Conservation (phyloP, 2,113 vertebrate species). For the Girardinichthys multiradiatus region DNA sequence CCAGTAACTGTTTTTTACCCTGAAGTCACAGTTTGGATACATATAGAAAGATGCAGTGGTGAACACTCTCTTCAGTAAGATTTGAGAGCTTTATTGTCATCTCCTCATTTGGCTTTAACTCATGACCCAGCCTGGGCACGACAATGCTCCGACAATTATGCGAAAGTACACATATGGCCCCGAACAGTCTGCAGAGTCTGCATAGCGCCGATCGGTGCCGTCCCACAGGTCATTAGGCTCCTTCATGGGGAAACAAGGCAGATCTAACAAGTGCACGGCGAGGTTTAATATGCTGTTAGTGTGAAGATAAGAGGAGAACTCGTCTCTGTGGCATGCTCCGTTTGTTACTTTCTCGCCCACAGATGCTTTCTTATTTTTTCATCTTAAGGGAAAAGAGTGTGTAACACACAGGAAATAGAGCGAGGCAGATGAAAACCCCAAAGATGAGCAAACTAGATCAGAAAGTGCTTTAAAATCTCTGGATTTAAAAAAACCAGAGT, state of each 20-base stretch:
- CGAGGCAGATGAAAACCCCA: conserved; percentile 43
- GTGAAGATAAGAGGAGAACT: conserved; percentile 37
- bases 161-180: conserved; percentile 50
- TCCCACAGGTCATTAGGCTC: conserved; percentile 67
- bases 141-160: conserved; percentile 56
- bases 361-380: conserved; percentile 15
- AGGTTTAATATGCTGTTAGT: conserved; percentile 57
- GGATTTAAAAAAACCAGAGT: conserved; percentile 10
- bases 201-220: conserved; percentile 34
- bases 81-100: conserved; percentile 34
- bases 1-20: neutral
- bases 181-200: conserved; percentile 51
- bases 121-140: conserved; percentile 26
- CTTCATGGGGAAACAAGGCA: conserved; percentile 53
- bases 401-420: conserved; percentile 59
- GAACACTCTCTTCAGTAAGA: conserved; percentile 29
- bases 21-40: neutral
- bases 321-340: conserved; percentile 30
- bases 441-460: conserved; percentile 53
- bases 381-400: conserved; percentile 20
- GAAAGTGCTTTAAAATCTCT: conserved; percentile 8
- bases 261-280: conserved; percentile 47
- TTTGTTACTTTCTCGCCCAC: conserved; percentile 32
- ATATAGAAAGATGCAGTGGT: conserved; percentile 13
- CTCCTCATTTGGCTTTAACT: conserved; percentile 41